These are phyloP conservation scores for Meloidogyne chitwoodi DNA, from an alignment of 1,140 invertebrate genomes.

Conservation along the genomic window DNA sequence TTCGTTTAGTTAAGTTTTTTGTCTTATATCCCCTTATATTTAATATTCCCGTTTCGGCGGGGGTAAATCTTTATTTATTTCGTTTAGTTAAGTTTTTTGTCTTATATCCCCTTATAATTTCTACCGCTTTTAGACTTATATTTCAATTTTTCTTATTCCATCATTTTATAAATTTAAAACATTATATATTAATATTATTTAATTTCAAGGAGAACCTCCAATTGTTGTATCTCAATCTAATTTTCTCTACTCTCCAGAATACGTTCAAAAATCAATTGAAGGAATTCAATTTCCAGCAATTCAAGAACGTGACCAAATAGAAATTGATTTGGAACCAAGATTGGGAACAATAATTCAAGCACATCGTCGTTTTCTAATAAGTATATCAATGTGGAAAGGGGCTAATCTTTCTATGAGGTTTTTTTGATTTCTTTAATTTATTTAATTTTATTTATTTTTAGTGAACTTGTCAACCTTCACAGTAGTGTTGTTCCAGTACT, in stretches of 20 bases:
- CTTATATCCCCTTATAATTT: too few relatives aligned
- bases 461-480: slow-evolving; percentile 33
- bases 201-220: slow-evolving; percentile 48
- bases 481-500: slow-evolving; percentile 43
- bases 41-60: too few relatives aligned
- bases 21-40: too few relatives aligned
- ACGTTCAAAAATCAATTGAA: slow-evolving; percentile 40
- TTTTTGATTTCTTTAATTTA: slow-evolving; percentile 12
- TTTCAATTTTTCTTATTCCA: too few relatives aligned
- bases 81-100: too few relatives aligned
- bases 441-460: slow-evolving; percentile 14
- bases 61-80: too few relatives aligned
- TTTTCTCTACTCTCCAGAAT: slow-evolving; percentile 48
- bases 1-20: too few relatives aligned
- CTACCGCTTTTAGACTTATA: too few relatives aligned
- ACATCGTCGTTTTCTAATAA: slow-evolving; percentile 44
- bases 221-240: slow-evolving; percentile 57
- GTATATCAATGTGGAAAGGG: slow-evolving; percentile 38
- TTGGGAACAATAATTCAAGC: slow-evolving; percentile 40
- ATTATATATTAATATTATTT: too few relatives aligned
- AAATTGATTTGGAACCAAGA: slow-evolving; percentile 46
- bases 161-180: too few relatives aligned
- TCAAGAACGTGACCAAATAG: slow-evolving; percentile 55
- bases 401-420: slow-evolving; percentile 36
- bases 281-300: slow-evolving; percentile 36